Evolutionary conservation across 2,888 invertebrate species (phyloP).

Genomic region (Escarpia spicata): DNA sequence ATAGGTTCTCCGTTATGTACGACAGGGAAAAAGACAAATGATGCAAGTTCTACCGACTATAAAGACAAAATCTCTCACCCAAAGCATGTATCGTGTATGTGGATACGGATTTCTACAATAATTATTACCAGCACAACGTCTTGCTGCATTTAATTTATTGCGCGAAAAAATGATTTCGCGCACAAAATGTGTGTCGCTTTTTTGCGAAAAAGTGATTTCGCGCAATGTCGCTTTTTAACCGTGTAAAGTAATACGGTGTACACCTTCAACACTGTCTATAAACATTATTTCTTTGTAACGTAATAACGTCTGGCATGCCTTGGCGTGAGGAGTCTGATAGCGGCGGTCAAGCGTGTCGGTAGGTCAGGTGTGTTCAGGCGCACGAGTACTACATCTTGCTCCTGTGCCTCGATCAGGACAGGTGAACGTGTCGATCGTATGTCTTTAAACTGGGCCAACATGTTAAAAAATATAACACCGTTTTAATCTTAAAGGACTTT

Average conservation of each 20-base stretch:
- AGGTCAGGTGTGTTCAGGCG: not conserved
- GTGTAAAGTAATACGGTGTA: not conserved
- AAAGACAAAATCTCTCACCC: not conserved
- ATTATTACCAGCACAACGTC: not conserved
- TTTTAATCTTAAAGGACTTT: too few species aligned
- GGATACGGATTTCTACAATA: not conserved
- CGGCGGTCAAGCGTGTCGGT: not conserved
- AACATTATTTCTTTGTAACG: not conserved
- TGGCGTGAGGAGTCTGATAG: not conserved
- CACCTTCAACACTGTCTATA: not conserved
- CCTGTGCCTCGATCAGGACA: not conserved
- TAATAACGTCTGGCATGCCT: not conserved
- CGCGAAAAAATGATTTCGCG: not conserved
- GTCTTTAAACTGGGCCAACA: not conserved
- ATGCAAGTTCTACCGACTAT: not conserved
- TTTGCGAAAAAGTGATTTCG: not conserved
- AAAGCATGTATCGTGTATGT: not conserved
- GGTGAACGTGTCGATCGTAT: not conserved
- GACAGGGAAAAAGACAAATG: not conserved
- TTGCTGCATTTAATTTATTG: not conserved
- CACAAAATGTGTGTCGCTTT: not conserved
- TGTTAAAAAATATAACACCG: too few species aligned
- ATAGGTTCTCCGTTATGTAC: too few species aligned
- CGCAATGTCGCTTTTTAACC: not conserved
- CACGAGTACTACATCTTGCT: not conserved